Evolutionary conservation across 2,888 invertebrate species (phyloP).

Genomic region (Mimas tiliae): DNA sequence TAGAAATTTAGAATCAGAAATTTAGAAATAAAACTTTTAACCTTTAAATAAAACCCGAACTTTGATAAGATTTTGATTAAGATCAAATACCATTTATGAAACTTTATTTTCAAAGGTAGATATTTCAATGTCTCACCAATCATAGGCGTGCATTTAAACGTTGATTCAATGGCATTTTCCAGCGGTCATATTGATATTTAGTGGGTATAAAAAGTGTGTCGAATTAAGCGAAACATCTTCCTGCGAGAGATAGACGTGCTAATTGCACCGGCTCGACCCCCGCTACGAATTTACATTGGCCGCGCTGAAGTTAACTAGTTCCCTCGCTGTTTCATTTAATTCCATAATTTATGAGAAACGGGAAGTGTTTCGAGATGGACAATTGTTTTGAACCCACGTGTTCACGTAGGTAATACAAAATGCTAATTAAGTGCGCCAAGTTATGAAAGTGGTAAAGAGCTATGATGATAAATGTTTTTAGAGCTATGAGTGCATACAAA

Average conservation of each 20-base stretch:
- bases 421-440: background rate
- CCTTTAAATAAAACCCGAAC: no score
- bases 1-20: no score
- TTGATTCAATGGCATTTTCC: no score
- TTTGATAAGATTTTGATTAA: no score
- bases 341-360: conserved; percentile 20
- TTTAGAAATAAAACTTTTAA: no score
- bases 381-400: conserved; percentile 9
- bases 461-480: background rate
- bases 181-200: no score
- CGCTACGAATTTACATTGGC: background rate
- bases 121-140: no score
- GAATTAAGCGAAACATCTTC: background rate
- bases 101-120: no score
- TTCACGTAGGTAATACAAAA: background rate
- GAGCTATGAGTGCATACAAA: no score
- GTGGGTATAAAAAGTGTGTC: background rate
- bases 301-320: conserved; percentile 9
- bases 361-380: conserved; percentile 2
- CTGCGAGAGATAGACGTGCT: background rate
- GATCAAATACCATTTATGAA: no score
- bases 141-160: no score
- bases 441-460: background rate
- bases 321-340: conserved; percentile 1
- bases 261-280: background rate